phyloP scores from a whole-genome alignment of 53 echinoderm and acorn worm genomes.

The Hippasteria phrygiana region DNA sequence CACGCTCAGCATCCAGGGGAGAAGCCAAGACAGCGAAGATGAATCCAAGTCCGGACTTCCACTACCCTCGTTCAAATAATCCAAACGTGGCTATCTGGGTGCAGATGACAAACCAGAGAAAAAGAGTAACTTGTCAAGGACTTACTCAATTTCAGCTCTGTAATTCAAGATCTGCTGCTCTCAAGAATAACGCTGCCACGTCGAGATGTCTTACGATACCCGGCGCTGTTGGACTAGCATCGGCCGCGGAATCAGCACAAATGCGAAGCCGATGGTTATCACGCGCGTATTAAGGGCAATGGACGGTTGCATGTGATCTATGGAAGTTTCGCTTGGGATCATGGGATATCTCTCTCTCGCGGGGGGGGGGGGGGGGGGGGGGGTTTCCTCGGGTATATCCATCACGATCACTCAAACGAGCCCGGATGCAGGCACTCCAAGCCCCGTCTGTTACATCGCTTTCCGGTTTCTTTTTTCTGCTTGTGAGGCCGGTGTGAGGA shows the following conservation, averaged over 20 bases:
- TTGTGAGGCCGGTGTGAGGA: neutral
- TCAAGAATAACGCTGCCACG: neutral
- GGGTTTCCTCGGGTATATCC: neutral
- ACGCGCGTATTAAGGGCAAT: neutral
- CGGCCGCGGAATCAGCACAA: neutral
- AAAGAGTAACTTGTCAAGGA: neutral
- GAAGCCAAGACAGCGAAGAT: neutral
- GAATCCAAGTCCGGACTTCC: too few relatives aligned
- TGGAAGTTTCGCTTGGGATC: neutral
- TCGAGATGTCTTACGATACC: constrained; percentile 29
- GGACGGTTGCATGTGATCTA: neutral
- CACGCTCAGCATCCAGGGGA: neutral
- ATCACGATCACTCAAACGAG: neutral
- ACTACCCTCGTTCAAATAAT: neutral
- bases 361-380: neutral
- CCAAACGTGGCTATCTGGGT: constrained; percentile 2
- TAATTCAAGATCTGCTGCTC: neutral
- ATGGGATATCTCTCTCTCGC: neutral
- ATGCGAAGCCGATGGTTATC: neutral
- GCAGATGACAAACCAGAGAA: neutral
- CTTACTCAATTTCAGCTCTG: neutral
- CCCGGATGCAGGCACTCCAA: neutral
- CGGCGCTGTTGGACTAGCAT: constrained; percentile 4
- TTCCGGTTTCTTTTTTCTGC: neutral
- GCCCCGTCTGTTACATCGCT: neutral